Evolutionary conservation across 2,113 vertebrate species (phyloP).

Genomic region (Empidonax alnorum): DNA sequence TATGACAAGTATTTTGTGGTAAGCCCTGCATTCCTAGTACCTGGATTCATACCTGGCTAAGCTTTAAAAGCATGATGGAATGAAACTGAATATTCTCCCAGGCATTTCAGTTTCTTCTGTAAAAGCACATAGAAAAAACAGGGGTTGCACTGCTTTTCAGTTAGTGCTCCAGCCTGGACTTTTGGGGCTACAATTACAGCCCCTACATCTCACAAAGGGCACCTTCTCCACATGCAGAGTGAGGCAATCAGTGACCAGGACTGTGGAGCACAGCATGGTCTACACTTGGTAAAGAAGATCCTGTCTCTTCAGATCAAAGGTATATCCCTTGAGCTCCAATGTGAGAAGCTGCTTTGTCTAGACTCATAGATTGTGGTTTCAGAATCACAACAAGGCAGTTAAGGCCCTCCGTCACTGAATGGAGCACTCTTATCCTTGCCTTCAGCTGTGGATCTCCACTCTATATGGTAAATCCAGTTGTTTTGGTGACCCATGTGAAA

Average conservation of each 20-base stretch:
- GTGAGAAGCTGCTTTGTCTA: not conserved
- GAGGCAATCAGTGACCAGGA: not conserved
- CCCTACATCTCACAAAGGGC: not conserved
- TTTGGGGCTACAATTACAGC: not conserved
- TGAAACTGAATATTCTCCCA: not conserved
- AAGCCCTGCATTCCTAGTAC: not conserved
- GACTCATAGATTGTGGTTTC: not conserved
- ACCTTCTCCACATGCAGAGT: not conserved
- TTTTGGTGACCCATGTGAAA: not conserved
- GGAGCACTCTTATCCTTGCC: not conserved
- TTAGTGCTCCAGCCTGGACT: not conserved
- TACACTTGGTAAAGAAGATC: not conserved
- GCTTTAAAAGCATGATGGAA: conserved; percentile 4
- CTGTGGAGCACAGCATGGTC: not conserved
- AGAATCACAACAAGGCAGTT: not conserved
- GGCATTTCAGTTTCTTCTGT: not conserved
- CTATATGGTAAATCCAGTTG: not conserved
- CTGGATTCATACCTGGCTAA: conserved; percentile 25
- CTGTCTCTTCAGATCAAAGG: not conserved
- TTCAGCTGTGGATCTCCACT: not conserved
- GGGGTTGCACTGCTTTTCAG: not conserved
- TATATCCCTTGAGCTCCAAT: not conserved
- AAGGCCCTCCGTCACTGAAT: not conserved
- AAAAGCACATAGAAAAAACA: not conserved
- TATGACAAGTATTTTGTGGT: not conserved